Evolutionary conservation across 2,888 invertebrate genomes (phyloP).

Genomic region (Fragum whitleyi): DNA sequence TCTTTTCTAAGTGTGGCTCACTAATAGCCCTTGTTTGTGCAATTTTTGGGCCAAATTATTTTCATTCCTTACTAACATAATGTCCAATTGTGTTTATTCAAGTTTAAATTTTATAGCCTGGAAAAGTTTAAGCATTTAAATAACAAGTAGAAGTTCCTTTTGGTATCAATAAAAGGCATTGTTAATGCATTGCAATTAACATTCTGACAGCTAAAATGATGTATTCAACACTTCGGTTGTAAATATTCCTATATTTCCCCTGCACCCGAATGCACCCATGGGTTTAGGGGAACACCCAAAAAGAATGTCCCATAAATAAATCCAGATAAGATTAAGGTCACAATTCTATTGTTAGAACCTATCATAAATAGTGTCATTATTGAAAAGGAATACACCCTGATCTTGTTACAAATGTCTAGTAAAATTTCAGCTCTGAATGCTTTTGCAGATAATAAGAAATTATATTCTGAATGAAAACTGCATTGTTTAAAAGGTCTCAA

Average conservation of each 20-base stretch:
- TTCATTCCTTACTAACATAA: background rate
- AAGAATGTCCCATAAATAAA: slow-evolving; percentile 22
- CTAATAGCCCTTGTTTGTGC: too few relatives aligned
- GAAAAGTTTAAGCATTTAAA: too few relatives aligned
- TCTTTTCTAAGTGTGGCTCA: too few relatives aligned
- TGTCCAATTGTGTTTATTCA: background rate
- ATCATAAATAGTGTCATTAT: background rate
- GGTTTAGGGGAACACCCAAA: slow-evolving; percentile 23
- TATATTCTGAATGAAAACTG: too few relatives aligned
- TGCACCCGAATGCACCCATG: slow-evolving; percentile 19
- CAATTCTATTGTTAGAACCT: slow-evolving; percentile 16
- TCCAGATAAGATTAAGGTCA: slow-evolving; percentile 17
- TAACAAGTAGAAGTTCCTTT: too few relatives aligned
- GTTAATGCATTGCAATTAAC: background rate
- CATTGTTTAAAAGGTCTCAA: too few relatives aligned
- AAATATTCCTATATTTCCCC: background rate
- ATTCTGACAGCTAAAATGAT: background rate
- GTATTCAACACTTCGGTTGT: background rate
- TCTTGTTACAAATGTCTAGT: background rate
- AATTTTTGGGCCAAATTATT: background rate
- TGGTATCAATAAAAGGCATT: background rate
- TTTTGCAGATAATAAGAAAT: too few relatives aligned
- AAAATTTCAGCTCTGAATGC: too few relatives aligned
- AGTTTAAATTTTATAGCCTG: too few relatives aligned
- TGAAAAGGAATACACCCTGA: background rate